Percentiles rank a stretch among this genome's conserved stretches.
phyloP scores from a whole-genome alignment of 2,113 vertebrate genomes.

The Dinomys branickii region DNA sequence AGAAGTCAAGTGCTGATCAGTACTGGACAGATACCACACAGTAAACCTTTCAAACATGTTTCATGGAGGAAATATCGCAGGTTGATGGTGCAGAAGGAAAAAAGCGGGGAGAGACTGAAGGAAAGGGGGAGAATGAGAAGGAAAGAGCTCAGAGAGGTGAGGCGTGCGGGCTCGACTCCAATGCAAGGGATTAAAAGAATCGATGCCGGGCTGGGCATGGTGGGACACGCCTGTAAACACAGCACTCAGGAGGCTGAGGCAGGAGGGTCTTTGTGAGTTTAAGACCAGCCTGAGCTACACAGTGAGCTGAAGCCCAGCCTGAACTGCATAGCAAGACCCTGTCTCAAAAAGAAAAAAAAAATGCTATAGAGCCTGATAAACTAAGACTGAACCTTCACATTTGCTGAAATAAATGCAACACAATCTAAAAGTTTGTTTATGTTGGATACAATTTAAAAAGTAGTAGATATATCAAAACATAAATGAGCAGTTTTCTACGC shows the following conservation, averaged over 20 bases:
- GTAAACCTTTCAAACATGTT: conserved; percentile 14
- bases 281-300: no score
- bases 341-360: no score
- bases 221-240: no score
- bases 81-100: background rate
- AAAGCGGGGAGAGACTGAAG: background rate
- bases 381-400: background rate
- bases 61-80: background rate
- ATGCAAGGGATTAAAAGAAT: background rate
- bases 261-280: no score
- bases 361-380: background rate
- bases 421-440: background rate
- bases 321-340: no score
- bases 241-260: no score
- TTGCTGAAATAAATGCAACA: background rate
- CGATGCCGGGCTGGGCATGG: no score
- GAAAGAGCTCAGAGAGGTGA: background rate
- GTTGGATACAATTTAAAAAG: background rate
- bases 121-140: background rate
- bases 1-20: background rate
- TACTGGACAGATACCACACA: background rate
- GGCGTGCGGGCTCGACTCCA: background rate
- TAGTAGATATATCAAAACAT: background rate
- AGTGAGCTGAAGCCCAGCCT: no score
- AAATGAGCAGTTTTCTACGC: background rate